phyloP scores from a whole-genome alignment of 2,113 vertebrate species.

The Motacilla tschutschensis region DNA sequence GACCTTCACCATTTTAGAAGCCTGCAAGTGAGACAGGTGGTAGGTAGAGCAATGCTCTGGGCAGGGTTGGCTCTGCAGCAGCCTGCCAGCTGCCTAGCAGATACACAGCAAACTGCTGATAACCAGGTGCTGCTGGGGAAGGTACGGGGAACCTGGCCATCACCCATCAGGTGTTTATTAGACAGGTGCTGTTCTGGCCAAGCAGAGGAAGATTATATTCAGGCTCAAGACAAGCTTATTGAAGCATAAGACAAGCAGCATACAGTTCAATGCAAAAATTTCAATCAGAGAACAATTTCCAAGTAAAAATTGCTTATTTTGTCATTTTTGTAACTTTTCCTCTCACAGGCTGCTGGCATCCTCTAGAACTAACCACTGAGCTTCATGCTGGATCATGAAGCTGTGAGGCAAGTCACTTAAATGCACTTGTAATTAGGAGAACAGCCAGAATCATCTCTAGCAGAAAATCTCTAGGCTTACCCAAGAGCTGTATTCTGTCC shows the following conservation, averaged over 20 bases:
- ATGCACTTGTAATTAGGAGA: neutral
- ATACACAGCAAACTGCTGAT: neutral
- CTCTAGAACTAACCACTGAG: neutral
- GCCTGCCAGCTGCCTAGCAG: neutral
- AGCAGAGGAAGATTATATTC: neutral
- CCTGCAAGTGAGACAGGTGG: fast-evolving
- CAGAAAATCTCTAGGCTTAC: neutral
- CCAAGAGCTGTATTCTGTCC: neutral
- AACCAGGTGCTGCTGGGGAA: neutral
- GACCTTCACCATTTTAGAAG: neutral
- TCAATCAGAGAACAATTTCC: neutral
- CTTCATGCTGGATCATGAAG: neutral
- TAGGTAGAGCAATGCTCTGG: neutral
- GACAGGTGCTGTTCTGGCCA: neutral
- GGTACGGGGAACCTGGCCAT: neutral
- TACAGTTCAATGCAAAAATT: neutral
- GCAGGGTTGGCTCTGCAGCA: neutral
- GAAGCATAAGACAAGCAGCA: neutral
- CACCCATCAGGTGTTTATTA: neutral
- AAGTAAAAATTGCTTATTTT: neutral
- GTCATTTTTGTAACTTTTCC: neutral
- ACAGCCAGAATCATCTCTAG: neutral
- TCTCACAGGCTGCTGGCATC: neutral
- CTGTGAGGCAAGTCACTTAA: neutral
- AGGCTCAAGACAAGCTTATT: neutral